Percentiles rank a stretch among this genome's conserved stretches.
These are phyloP conservation scores for Aplochiton taeniatus DNA, from an alignment of 2,797 vertebrate species.

Conservation along the genomic window DNA sequence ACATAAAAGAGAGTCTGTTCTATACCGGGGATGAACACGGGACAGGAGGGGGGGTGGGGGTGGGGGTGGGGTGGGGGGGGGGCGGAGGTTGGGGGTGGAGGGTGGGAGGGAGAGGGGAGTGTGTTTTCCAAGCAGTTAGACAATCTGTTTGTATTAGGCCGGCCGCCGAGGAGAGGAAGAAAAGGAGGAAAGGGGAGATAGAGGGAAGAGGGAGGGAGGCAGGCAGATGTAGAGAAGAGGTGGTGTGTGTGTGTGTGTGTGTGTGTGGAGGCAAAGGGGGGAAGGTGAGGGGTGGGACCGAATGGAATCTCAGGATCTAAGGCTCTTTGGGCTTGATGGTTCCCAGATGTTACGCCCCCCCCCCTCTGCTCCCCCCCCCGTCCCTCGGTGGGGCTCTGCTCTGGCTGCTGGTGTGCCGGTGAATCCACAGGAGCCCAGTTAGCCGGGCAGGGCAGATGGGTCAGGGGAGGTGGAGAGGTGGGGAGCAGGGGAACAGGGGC, in stretches of 20 bases:
- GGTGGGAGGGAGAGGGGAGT: constrained; percentile 66
- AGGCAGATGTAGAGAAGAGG: constrained; percentile 71
- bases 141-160: constrained; percentile 74
- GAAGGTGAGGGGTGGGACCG: constrained; percentile 57
- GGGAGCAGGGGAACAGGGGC: constrained; percentile 56
- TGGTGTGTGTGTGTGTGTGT: constrained; percentile 39
- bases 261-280: constrained; percentile 2
- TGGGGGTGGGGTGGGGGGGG: constrained; percentile 24
- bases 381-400: constrained; percentile 55
- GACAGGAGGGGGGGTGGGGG: constrained; percentile 39
- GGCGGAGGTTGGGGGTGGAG: constrained; percentile 17
- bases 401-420: constrained; percentile 19
- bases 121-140: constrained; percentile 79
- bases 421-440: constrained; percentile 74
- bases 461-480: constrained; percentile 64
- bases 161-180: constrained; percentile 61
- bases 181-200: constrained; percentile 28
- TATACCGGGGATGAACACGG: constrained; percentile 64
- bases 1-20: constrained; percentile 70
- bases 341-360: constrained; percentile 77
- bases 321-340: constrained; percentile 73
- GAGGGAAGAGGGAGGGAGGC: constrained; percentile 40
- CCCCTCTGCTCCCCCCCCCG: constrained; percentile 54
- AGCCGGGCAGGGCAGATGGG: constrained; percentile 70
- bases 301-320: constrained; percentile 70